Conservation (phyloP, 2,797 vertebrate genomes). For the Malacoctenus gilli region DNA sequence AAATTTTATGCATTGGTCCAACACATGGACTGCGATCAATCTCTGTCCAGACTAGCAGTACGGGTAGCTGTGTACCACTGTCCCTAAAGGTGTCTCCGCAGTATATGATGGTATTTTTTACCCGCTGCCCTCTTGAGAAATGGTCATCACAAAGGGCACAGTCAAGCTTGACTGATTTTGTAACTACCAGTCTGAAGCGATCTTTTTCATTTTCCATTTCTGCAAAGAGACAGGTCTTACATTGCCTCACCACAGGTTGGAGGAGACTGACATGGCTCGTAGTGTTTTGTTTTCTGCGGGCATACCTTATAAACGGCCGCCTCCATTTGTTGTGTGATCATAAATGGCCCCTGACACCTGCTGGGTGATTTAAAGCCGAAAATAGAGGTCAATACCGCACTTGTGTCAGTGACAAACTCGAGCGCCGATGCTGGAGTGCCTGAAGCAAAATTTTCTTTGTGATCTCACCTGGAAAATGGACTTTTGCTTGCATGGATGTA, state of each 20-base stretch:
- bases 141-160: conserved; percentile 38
- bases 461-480: conserved; percentile 29
- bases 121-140: conserved; percentile 43
- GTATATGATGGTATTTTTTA: conserved; percentile 10
- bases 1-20: neutral
- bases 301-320: conserved; percentile 32
- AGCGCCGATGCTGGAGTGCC: conserved; percentile 11
- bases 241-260: conserved; percentile 25
- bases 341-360: conserved; percentile 27
- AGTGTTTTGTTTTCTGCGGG: conserved; percentile 4
- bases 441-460: conserved; percentile 19
- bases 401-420: conserved; percentile 25
- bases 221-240: conserved; percentile 28
- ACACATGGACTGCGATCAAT: neutral
- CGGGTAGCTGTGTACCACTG: neutral
- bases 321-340: conserved; percentile 39
- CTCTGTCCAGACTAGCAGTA: conserved; percentile 16
- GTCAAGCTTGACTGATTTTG: conserved; percentile 50
- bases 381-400: conserved; percentile 13
- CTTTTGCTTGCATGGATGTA: conserved; percentile 21
- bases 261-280: conserved; percentile 19
- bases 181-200: conserved; percentile 42
- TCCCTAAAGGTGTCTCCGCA: conserved; percentile 1
- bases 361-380: conserved; percentile 30
- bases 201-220: conserved; percentile 41